A percentile compares a stretch with the other conserved stretches of the same genome.
phyloP scores from a whole-genome alignment of 2,888 invertebrate species.

The Argyra leucocephala region DNA sequence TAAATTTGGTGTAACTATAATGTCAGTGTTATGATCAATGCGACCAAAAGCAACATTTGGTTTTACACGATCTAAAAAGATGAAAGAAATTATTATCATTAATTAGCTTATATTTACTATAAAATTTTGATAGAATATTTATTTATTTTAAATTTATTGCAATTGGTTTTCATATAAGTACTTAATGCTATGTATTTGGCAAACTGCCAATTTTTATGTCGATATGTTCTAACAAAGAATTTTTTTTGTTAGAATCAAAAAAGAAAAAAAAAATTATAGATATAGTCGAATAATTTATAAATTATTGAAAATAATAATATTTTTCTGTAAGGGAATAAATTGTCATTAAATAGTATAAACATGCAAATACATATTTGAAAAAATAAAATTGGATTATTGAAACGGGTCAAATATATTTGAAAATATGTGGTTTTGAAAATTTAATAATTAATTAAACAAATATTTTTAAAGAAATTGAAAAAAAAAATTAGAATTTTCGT shows the following conservation, averaged over 20 bases:
- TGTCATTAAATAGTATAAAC: no score
- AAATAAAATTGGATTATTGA: no score
- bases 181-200: neutral
- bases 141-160: neutral
- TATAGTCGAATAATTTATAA: no score
- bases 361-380: no score
- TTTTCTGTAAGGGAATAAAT: no score
- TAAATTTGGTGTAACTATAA: slow-evolving; percentile 41
- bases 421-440: no score
- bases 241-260: no score
- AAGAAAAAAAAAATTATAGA: no score
- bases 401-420: no score
- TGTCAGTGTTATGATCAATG: slow-evolving; percentile 51
- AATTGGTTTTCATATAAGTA: neutral
- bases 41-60: slow-evolving; percentile 49
- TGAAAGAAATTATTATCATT: slow-evolving; percentile 1
- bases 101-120: neutral
- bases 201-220: neutral
- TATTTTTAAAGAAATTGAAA: neutral
- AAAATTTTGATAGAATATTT: neutral
- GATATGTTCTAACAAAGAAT: neutral
- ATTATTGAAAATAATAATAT: no score
- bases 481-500: neutral
- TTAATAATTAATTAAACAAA: no score
- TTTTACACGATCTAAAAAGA: slow-evolving; percentile 46